Evolutionary conservation across 2,888 invertebrate species (phyloP), one percentile per base, ranked within the genome.

Genomic region (Bembecia ichneumoniformis): DNA sequence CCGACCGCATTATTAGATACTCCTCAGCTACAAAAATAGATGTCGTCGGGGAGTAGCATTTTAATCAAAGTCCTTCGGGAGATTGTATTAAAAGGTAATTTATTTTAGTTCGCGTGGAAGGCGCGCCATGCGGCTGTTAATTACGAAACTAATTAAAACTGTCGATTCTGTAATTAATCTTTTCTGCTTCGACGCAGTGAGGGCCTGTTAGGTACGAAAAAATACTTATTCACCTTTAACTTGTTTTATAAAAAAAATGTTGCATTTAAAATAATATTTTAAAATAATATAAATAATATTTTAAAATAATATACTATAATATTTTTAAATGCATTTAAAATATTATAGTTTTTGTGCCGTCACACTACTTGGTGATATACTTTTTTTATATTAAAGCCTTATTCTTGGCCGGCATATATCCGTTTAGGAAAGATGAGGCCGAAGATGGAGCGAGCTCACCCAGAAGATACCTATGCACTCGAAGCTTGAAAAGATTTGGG

Each of bases 81-180:
- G 77, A 79, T 79, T 79, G 75, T 78, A 78, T 82, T 82, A 82
- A 84, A 83, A 76, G 71, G 77, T 79, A 81, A 83, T 84, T 83
- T 81, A 77, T 82, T 75, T 82, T 75, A 80, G 80, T 82, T 78
- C 66, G 66, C 71, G 68, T 68, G 64, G 68, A 69, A 71, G 71
- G 68, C 71, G 66, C 58, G 69, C 72, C 74, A 71, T 71, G 74
- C 69, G 65, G 72, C 74, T 75, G 82, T 78, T 83, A 82, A 82
- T 83, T 83, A 82, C 78, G 64, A 74, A 82, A 83, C 81, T 82
- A 84, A 84, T 84, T 83, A 83, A 82, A 81, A 83, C 77, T 80
- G 82, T 81, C 81, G 81, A 83, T 79, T 78, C 71, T 60, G 74
- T 77, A 77, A 84, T 84, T 83, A 83, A 83, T 83, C 81, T 83